A percentile compares a stretch with the other conserved stretches of the same genome.
phyloP scores from a whole-genome alignment of 2,113 vertebrate species.

The Apeltes quadracus region DNA sequence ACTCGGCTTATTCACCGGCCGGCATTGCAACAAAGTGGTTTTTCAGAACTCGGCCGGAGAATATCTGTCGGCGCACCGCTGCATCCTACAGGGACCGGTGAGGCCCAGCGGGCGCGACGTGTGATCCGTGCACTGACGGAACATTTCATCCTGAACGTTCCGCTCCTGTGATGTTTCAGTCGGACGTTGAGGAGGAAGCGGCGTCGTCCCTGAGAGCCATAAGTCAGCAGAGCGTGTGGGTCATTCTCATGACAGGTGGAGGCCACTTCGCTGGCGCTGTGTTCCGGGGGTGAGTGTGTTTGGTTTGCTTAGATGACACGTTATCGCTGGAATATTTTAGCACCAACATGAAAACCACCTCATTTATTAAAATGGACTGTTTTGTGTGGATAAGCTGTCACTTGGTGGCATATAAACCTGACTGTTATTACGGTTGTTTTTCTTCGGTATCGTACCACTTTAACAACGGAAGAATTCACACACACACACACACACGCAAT shows the following conservation, averaged over 20 bases:
- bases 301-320: background rate
- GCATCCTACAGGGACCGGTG: constrained; percentile 83
- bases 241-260: constrained; percentile 93
- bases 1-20: constrained; percentile 4
- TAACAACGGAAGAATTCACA: background rate
- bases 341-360: no score
- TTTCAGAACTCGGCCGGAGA: constrained; percentile 86
- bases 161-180: constrained; percentile 44
- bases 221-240: constrained; percentile 76
- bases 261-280: constrained; percentile 96
- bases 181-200: constrained; percentile 60
- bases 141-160: background rate
- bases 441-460: no score
- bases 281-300: constrained; percentile 86
- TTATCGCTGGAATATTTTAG: background rate
- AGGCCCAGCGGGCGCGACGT: constrained; percentile 51
- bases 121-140: background rate
- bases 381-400: background rate
- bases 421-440: background rate
- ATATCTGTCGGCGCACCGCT: constrained; percentile 85
- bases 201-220: constrained; percentile 79
- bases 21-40: constrained; percentile 79
- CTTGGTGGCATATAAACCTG: background rate
- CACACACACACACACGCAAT: background rate
- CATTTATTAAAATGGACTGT: background rate